These are phyloP conservation scores for Coracias cyanogaster DNA, from an alignment of 2,797 vertebrate genomes.

Conservation along the genomic window DNA sequence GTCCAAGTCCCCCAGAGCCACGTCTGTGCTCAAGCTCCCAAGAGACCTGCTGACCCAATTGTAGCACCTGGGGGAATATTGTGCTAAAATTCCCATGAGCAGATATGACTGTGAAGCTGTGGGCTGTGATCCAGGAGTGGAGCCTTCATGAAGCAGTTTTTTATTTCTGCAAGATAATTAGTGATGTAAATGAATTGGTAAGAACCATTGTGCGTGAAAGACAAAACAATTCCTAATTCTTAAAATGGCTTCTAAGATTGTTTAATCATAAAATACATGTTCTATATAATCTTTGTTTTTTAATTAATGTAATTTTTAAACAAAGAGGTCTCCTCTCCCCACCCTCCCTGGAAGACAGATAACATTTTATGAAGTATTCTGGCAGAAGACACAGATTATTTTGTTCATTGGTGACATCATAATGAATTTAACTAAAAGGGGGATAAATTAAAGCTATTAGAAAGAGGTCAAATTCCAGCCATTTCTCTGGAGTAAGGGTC, in stretches of 20 bases:
- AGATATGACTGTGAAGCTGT: not conserved
- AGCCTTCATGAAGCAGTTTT: not conserved
- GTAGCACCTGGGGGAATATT: not conserved
- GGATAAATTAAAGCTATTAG: slow-evolving; percentile 25
- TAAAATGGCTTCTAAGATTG: not conserved
- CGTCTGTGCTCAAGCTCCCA: rapidly evolving
- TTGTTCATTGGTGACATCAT: slow-evolving; percentile 33
- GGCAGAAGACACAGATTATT: slow-evolving; percentile 19
- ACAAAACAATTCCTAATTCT: not conserved
- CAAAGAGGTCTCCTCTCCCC: not conserved
- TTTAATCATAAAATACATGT: not conserved
- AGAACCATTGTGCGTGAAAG: not conserved
- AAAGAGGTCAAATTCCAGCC: slow-evolving; percentile 51
- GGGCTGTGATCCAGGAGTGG: not conserved
- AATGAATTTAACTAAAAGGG: slow-evolving; percentile 36
- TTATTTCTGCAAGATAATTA: not conserved
- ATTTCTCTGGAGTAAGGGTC: not conserved
- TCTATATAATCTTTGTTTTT: not conserved
- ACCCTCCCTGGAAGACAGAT: not conserved
- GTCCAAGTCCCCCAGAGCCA: not conserved
- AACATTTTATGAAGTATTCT: slow-evolving; percentile 33
- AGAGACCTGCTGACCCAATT: not conserved
- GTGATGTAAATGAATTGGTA: not conserved
- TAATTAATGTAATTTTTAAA: not conserved
- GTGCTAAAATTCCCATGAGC: not conserved